Evolutionary conservation across 2,113 vertebrate species (phyloP).

Genomic region (Spermophilus dauricus): DNA sequence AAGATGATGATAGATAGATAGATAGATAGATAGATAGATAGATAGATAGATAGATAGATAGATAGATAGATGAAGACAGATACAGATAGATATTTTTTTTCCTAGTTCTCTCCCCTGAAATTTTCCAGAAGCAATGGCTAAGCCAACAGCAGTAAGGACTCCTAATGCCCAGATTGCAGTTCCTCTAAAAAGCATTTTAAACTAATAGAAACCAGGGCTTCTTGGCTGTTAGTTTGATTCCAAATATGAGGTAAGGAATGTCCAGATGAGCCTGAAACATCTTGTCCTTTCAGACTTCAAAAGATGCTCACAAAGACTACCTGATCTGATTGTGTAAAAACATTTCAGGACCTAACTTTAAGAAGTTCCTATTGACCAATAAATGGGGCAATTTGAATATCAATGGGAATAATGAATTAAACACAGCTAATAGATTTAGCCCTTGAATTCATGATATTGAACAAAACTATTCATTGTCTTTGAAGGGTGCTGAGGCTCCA

Average conservation of each 20-base stretch:
- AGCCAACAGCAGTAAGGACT: neutral
- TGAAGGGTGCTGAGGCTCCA: neutral
- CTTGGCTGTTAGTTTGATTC: neutral
- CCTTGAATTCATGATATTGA: neutral
- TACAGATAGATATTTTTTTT: neutral
- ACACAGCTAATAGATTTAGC: neutral
- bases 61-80: too few relatives aligned
- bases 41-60: too few relatives aligned
- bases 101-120: neutral
- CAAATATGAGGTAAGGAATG: neutral
- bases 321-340: neutral
- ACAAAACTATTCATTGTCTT: neutral
- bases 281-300: slow-evolving; percentile 18
- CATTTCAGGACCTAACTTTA: neutral
- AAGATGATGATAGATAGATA: too few relatives aligned
- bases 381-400: neutral
- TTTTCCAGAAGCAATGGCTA: neutral
- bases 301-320: neutral
- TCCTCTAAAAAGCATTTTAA: neutral
- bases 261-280: neutral
- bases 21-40: too few relatives aligned
- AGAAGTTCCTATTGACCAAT: neutral
- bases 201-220: neutral
- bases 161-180: neutral
- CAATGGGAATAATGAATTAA: neutral